Evolutionary conservation across 30 jellyfish, hydroid and myxozoan genomes (phyloP).

Genomic region (Phacellophora camtschatica): DNA sequence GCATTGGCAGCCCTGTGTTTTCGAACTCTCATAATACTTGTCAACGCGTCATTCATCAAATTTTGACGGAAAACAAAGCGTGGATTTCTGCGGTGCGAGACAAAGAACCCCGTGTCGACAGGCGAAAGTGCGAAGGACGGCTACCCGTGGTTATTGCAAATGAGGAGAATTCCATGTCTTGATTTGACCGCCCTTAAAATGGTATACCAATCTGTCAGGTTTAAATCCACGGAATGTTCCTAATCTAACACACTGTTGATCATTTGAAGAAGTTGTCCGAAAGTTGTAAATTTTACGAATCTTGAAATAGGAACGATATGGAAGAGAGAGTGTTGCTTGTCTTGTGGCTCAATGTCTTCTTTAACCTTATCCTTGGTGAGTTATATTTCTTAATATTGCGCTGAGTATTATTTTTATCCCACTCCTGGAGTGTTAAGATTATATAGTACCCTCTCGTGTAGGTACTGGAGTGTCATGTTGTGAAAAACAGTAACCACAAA

Average conservation of each 20-base stretch:
- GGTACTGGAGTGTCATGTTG: conserved; percentile 30
- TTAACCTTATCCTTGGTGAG: conserved; percentile 31
- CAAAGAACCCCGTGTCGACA: conserved; percentile 70
- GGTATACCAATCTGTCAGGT: conserved; percentile 33
- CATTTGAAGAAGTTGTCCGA: conserved; percentile 18
- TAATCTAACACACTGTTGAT: conserved; percentile 36
- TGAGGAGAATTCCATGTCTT: conserved; percentile 24
- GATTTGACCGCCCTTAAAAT: conserved; percentile 46
- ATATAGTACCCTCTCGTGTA: conserved; percentile 32
- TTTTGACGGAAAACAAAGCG: conserved; percentile 69
- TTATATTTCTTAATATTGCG: not conserved
- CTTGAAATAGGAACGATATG: not conserved
- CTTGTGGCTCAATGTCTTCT: conserved; percentile 36
- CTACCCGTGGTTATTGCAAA: conserved; percentile 62
- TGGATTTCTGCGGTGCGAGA: conserved; percentile 46
- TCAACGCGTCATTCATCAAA: conserved; percentile 73
- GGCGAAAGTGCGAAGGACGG: conserved; percentile 67
- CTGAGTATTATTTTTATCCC: not conserved
- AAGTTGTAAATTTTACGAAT: conserved; percentile 44
- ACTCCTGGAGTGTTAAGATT: conserved; percentile 59
- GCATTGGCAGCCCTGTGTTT: conserved; percentile 35
- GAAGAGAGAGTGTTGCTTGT: not conserved
- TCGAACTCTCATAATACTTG: conserved; percentile 43
- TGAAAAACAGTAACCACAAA: not conserved
- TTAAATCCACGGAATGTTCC: not conserved